Base-by-base conservation (phyloP, 1,140 invertebrate genomes). In the Atta cephalotes region DNA sequence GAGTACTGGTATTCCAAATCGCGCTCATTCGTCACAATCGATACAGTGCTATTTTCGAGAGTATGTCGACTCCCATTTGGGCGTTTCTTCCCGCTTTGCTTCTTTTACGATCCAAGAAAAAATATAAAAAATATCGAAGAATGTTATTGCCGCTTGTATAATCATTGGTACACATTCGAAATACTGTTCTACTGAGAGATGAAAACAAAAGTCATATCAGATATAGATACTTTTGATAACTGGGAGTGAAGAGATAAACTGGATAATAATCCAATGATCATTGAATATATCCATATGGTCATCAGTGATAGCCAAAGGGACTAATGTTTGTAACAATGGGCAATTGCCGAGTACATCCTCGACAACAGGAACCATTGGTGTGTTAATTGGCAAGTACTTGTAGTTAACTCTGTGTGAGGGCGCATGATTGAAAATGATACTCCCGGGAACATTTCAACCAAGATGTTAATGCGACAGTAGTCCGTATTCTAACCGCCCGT, bases 361-460 rank as follows among this genome's bases (percentile, higher is more conserved):
- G 18, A 63, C 45, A 25, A 35, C 53, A n/a, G 80, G 39, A 18
- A 74, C 14, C 39, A 25, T 76, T 84, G 35, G 70, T 62, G 80
- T 63, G 56, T 62, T 84, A 84, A 84, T 84, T 63, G 80, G 14
- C 28, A 62, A 25, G 2, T 76, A 76, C 4, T 25, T 76, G 31
- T 76, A 84, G 28, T 49, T 25, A 74, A 63, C 16, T 82, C 21
- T 35, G 49, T 58, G 21, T 63, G 58, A 14, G 12, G 45, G 4
- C 14, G 2, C 28, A 49, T 76, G 45, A 84, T 84, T 76, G 80
- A 84, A 84, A 84, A 84, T 51, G 80, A 76, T 74, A 18, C 14
- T 76, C 70, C 25, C 28, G 45, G 25, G 70, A 21, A 35, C 58
- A 12, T 51, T 58, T 35, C 53, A 21, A 62, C 12, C 39, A 63